Base-by-base conservation (phyloP, 1,140 invertebrate genomes). In the Lordiphosa stackelbergi region DNA sequence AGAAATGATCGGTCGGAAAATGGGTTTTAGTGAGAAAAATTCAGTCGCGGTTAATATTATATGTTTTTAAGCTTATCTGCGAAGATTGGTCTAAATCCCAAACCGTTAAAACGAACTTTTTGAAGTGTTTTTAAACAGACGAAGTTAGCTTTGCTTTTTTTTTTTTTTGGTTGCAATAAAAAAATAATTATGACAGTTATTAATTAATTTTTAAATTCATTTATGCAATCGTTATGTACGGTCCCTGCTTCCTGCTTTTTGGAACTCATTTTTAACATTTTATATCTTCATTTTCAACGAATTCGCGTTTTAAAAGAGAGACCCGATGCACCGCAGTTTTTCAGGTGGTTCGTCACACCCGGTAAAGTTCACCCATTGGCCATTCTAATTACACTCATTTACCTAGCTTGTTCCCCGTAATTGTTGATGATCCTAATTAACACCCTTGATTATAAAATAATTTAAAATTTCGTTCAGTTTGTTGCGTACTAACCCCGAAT, bases 311-410 rank as follows among this genome's bases (percentile, higher is more conserved):
- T 46, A 48, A 55, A 57, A 54, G 85, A 83, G 75, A 84, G 84
- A 59, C 69, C 75, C 57, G 75, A 85, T 74, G 72, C 75, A 59
- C 65, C 66, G 53, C 85, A 74, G 69, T 51, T 78, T 66, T 86
- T 86, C 72, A 83, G 79, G 78, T 86, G 85, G 85, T 86, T 78
- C 66, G 59, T 86, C 60, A 85, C 85, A 51, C 81, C 74, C 65
- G 85, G 85, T 86, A 84, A 84, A 74, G 78, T 81, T 75, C 38
- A 60, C 71, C 56, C 62, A 73, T 74, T 81, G 71, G 71, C 53
- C 49, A 46, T 52, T 12, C 51, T 51, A 73, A 52, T 46, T 37
- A 19, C 34, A 37, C 16, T 55, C 28, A 46, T 56, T 61, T 31
- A 19, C 53, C 83, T 59, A 71, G 62, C 71, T 75, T 81, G 56